Evolutionary conservation across 2,888 invertebrate species (phyloP).

Genomic region (Gasteruption jaculator): DNA sequence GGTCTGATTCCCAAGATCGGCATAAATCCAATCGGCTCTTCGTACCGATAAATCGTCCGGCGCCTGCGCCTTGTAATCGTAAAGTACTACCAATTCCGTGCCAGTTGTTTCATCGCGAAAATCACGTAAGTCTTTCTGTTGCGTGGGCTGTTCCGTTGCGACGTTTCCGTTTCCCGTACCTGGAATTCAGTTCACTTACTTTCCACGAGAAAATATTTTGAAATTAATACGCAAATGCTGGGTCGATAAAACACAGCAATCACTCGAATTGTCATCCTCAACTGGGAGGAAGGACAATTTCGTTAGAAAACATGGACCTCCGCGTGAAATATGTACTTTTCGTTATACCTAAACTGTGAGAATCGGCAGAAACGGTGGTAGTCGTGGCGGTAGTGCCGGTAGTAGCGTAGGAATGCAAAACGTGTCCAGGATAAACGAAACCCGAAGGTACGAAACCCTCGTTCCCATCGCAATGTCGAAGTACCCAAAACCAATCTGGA

Average conservation of each 20-base stretch:
- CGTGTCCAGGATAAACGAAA: slow-evolving; percentile 79
- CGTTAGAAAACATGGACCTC: slow-evolving; percentile 2
- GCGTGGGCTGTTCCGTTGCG: slow-evolving; percentile 34
- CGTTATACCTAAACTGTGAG: slow-evolving; percentile 43
- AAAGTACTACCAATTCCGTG: slow-evolving; percentile 88
- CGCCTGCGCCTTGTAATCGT: slow-evolving; percentile 94
- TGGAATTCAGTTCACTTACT: too few relatives aligned
- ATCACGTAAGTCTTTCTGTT: slow-evolving; percentile 46
- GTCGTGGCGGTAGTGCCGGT: slow-evolving; percentile 42
- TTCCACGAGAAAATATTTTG: too few relatives aligned
- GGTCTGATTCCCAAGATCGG: slow-evolving; percentile 88
- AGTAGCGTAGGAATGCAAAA: slow-evolving; percentile 46
- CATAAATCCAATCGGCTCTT: slow-evolving; percentile 93
- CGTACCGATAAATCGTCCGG: slow-evolving; percentile 88
- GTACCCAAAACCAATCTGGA: slow-evolving; percentile 96
- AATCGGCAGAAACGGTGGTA: slow-evolving; percentile 38
- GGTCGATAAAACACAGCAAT: too few relatives aligned
- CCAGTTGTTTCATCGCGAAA: slow-evolving; percentile 56
- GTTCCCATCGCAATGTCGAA: slow-evolving; percentile 79
- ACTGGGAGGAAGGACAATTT: too few relatives aligned
- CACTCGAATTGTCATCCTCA: too few relatives aligned
- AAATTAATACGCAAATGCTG: too few relatives aligned
- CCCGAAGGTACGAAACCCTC: slow-evolving; percentile 95
- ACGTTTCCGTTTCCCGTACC: slow-evolving; percentile 40
- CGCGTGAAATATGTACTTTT: too few relatives aligned